These are phyloP conservation scores for Trichosurus vulpecula DNA, from an alignment of 2,797 vertebrate species.

Conservation along the genomic window DNA sequence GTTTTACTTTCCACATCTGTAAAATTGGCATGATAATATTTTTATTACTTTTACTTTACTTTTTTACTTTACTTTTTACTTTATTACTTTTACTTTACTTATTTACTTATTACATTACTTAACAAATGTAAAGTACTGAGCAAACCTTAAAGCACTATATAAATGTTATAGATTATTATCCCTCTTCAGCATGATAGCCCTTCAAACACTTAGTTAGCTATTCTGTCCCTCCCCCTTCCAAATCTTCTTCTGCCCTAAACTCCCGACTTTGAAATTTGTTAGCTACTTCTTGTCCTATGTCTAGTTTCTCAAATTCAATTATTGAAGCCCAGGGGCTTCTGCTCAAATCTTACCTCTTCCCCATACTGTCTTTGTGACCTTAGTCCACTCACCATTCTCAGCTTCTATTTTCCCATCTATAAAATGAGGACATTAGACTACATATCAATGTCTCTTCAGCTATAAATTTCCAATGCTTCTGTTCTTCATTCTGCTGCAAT, in stretches of 20 bases:
- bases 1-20: not conserved
- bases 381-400: not conserved
- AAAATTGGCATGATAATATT: not conserved
- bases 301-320: slow-evolving; percentile 14
- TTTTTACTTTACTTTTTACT: no score
- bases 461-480: not conserved
- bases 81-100: no score
- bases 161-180: not conserved
- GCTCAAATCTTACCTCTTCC: not conserved
- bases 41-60: no score
- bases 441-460: not conserved
- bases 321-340: not conserved
- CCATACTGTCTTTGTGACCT: not conserved
- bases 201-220: not conserved
- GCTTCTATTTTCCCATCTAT: not conserved
- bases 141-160: no score
- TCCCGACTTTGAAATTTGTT: not conserved
- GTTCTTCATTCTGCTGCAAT: not conserved
- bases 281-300: slow-evolving; percentile 22
- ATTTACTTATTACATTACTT: no score
- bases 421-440: not conserved
- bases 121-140: not conserved
- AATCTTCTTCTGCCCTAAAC: not conserved
- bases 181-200: not conserved
- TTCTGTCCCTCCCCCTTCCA: no score